Base-by-base conservation (phyloP, 2,797 vertebrate species). In the Hemitrygon akajei region DNA sequence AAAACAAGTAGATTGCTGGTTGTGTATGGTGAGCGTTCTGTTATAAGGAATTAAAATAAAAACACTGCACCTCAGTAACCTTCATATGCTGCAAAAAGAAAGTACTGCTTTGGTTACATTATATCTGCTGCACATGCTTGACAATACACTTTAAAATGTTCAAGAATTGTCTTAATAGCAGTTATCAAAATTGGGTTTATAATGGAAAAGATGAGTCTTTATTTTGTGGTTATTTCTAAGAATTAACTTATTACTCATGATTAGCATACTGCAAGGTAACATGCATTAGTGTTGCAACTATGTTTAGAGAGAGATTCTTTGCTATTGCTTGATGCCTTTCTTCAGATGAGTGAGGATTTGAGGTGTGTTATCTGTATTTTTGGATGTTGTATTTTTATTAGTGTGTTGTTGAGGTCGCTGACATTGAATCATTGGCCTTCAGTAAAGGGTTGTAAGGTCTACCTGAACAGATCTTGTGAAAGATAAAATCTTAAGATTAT, bases 41-140 rank as follows among this genome's bases (percentile, higher is more conserved):
- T 94, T 93, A 96, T 96, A 95, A 94, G 95, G 96, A 97, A 96
- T 96, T 96, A 95, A 95, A 89, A 87, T 73, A 87, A 89, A 96
- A 98, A 97, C 97, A 97, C 96, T 97, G 97, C 98, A 98, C 98
- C 98, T 98, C 98, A 98, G 96, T 97, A 97, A 97, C 97, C 97
- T 98, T 97, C 96, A 97, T 97, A 98, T 98, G 98, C 98, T 98
- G 98, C 98, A 98, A 97, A 97, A 97, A 97, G 97, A 96, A 97
- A 97, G 96, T 95, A 96, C 96, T 96, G 97, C 97, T 97, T 93
- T 96, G 96, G 97, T 97, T 95, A 96, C 97, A 96, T 96, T 96
- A 96, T 97, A 97, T 97, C 97, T 96, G 95, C 97, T 97, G 97
- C 97, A 97, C 96, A 97, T 96, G 97, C 97, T 97, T 97, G 97